Percentiles rank a stretch among this genome's conserved stretches.
Conservation (phyloP, 2,888 invertebrate genomes). For the Tolmerus cingulatus region DNA sequence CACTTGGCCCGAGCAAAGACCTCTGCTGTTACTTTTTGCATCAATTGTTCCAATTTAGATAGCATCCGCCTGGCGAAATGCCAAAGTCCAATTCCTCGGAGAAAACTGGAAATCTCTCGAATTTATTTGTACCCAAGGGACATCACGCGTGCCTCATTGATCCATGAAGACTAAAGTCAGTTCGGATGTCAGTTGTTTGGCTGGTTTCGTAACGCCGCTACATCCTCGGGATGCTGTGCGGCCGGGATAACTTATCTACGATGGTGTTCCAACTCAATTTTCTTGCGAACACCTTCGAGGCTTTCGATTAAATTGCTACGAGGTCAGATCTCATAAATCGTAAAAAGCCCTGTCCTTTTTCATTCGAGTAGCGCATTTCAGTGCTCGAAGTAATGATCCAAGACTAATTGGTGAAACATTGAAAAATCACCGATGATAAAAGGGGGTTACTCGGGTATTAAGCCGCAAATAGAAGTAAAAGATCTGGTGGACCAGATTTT, state of each 20-base stretch:
- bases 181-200: slow-evolving; percentile 4
- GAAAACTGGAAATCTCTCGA: slow-evolving; percentile 28
- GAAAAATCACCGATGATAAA: background rate
- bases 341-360: slow-evolving; percentile 19
- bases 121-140: slow-evolving; percentile 58
- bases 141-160: slow-evolving; percentile 64
- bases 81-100: background rate
- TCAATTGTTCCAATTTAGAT: slow-evolving; percentile 48
- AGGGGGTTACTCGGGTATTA: background rate
- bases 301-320: slow-evolving; percentile 18
- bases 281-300: slow-evolving; percentile 14
- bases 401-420: background rate
- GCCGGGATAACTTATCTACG: slow-evolving; percentile 25
- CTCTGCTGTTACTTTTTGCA: background rate
- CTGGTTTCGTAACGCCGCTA: slow-evolving; percentile 10
- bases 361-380: background rate
- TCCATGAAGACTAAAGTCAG: slow-evolving; percentile 58
- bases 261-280: slow-evolving; percentile 35
- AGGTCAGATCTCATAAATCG: slow-evolving; percentile 16
- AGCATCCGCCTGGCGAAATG: slow-evolving; percentile 39
- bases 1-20: slow-evolving; percentile 2
- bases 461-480: background rate
- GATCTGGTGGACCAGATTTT: background rate
- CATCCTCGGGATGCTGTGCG: slow-evolving; percentile 30
- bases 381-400: background rate